A percentile compares a stretch with the other conserved stretches of the same genome.
These are phyloP conservation scores for Turritopsis dohrnii DNA, from an alignment of 30 jellyfish, hydroid and myxozoan genomes.

Conservation along the genomic window DNA sequence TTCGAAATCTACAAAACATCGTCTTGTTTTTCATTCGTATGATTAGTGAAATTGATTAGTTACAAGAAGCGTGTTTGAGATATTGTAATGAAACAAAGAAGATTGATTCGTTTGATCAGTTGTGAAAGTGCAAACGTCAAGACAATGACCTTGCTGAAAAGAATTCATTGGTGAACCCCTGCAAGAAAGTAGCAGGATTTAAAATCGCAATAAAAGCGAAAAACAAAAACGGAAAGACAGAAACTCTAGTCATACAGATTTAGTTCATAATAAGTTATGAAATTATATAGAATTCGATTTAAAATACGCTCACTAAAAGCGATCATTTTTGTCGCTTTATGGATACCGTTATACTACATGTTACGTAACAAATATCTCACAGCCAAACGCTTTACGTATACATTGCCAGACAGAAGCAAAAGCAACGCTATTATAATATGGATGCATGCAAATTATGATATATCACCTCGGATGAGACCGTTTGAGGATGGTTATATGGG, in stretches of 20 bases:
- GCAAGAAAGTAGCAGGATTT: too few relatives aligned
- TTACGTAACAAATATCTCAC: neutral
- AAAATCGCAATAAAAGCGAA: too few relatives aligned
- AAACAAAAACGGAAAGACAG: neutral
- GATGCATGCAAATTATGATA: slow-evolving; percentile 44
- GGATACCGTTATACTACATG: neutral
- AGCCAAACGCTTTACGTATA: neutral
- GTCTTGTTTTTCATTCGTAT: too few relatives aligned
- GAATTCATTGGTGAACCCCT: too few relatives aligned
- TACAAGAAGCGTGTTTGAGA: neutral
- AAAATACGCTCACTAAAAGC: neutral
- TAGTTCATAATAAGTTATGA: neutral
- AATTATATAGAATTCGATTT: neutral
- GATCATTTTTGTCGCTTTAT: neutral
- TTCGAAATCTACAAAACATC: too few relatives aligned
- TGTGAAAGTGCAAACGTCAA: neutral
- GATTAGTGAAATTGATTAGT: neutral
- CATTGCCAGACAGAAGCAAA: neutral
- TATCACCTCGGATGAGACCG: slow-evolving; percentile 36
- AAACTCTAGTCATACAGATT: neutral
- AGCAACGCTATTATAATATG: neutral
- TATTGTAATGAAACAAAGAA: neutral
- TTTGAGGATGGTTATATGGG: slow-evolving; percentile 62
- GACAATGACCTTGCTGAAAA: neutral
- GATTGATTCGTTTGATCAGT: neutral